Evolutionary conservation across 30 jellyfish, hydroid and myxozoan species (phyloP), one percentile per base, ranked within the genome.

Genomic region (Phacellophora camtschatica): DNA sequence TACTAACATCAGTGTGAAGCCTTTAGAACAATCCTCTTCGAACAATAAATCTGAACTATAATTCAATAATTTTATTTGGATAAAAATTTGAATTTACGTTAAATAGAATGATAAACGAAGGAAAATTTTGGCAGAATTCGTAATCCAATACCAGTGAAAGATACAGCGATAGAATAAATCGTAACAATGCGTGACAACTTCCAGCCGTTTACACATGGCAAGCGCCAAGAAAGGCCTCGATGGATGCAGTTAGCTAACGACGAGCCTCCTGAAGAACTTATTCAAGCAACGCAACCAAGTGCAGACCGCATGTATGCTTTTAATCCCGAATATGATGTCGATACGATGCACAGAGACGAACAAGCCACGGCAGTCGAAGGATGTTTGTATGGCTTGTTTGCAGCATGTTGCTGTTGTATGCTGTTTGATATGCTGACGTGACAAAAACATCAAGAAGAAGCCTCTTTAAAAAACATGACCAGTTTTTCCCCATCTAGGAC

Each of bases 381-480:
- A 1, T 86, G 89, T 23, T 46, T 86, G 73, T 86, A 86, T 64
- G 96, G 96, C 1, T 51, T 78, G 30, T 66, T 86, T 58, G 96
- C 96, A 9, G 96, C 96, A 2, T 66, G 89, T 57, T 86, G 96
- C 32, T 86, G 96, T 49, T 74, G 89, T 41, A 62, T 86, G 86
- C 34, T 77, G 18, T 86, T 74, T 25, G 96, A 78, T 70, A 65
- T 74, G 87, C 66, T 77, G 48, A 65, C 84, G 16, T 85, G 65
- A 56, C 5, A n/a, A n/a, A n/a, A n/a, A n/a, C n/a, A n/a, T n/a
- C n/a, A n/a, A n/a, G n/a, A n/a, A n/a, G n/a, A n/a, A n/a, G n/a
- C n/a, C n/a, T n/a, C n/a, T n/a, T n/a, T n/a, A n/a, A n/a, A n/a
- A n/a, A n/a, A n/a, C n/a, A n/a, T n/a, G n/a, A n/a, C n/a, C n/a